A percentile compares a stretch with the other conserved stretches of the same genome.
These are phyloP conservation scores for Cheilosia scutellata DNA, from an alignment of 2,888 invertebrate genomes.

Conservation along the genomic window DNA sequence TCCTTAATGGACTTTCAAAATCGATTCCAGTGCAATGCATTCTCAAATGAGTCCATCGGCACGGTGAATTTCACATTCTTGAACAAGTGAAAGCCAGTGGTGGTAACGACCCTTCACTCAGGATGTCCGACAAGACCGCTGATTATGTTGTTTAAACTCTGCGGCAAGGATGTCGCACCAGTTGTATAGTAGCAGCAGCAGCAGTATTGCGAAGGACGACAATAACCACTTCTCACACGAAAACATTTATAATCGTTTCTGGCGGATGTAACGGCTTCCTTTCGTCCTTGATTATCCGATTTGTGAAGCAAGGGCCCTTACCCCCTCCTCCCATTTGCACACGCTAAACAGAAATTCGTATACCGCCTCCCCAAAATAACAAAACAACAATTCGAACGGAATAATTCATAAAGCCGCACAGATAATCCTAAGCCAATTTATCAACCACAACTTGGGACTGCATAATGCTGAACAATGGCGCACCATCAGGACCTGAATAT, in stretches of 20 bases:
- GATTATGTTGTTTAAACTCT: slow-evolving; percentile 68
- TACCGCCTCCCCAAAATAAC: slow-evolving; percentile 1
- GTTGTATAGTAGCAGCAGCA: neutral
- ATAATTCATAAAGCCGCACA: slow-evolving; percentile 74
- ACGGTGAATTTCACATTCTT: slow-evolving; percentile 40
- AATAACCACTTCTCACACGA: slow-evolving; percentile 70
- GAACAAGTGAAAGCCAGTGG: slow-evolving; percentile 33
- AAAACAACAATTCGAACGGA: slow-evolving; percentile 55
- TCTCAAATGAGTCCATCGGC: slow-evolving; percentile 45
- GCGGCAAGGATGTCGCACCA: slow-evolving; percentile 32
- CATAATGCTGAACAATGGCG: slow-evolving; percentile 66
- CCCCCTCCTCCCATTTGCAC: neutral
- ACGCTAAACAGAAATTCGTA: neutral
- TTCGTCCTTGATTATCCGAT: slow-evolving; percentile 70
- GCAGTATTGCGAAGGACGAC: slow-evolving; percentile 31
- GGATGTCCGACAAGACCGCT: slow-evolving; percentile 54
- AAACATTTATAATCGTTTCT: slow-evolving; percentile 68
- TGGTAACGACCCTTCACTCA: slow-evolving; percentile 41
- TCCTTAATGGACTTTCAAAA: slow-evolving; percentile 71
- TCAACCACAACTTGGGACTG: slow-evolving; percentile 73
- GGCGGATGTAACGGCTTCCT: slow-evolving; percentile 47
- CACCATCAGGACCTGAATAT: neutral
- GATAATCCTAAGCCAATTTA: slow-evolving; percentile 75
- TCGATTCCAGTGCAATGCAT: slow-evolving; percentile 65
- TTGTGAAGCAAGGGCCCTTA: slow-evolving; percentile 19